phyloP scores from a whole-genome alignment of 2,797 vertebrate genomes.

The Tragelaphus eurycerus region DNA sequence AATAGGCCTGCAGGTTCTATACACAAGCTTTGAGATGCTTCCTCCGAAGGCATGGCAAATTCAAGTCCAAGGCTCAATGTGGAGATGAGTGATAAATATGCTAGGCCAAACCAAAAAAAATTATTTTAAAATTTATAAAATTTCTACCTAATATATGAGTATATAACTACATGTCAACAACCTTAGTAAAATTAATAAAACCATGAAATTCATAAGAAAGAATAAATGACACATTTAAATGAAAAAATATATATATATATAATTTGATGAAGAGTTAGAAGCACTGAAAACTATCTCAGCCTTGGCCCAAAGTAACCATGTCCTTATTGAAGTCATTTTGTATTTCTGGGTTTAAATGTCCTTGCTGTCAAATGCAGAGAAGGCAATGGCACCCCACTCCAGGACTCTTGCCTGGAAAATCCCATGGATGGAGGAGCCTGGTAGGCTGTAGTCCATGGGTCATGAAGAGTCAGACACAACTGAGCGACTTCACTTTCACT shows the following conservation, averaged over 20 bases:
- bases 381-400: no score
- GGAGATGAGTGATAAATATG: not conserved
- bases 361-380: not conserved
- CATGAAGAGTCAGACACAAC: no score
- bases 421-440: no score
- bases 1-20: not conserved
- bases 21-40: not conserved
- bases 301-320: not conserved
- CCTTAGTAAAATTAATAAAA: not conserved
- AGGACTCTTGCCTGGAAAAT: no score
- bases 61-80: not conserved
- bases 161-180: not conserved
- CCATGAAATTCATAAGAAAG: not conserved
- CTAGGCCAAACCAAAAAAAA: not conserved
- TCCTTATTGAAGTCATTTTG: constrained; percentile 28
- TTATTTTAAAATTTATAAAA: not conserved
- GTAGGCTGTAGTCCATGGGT: no score
- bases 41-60: not conserved
- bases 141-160: not conserved
- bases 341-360: constrained; percentile 31
- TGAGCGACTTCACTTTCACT: no score
- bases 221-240: not conserved
- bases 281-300: not conserved
- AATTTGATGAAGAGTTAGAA: not conserved
- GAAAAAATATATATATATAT: not conserved